A percentile compares a stretch with the other conserved stretches of the same genome.
Evolutionary conservation across 2,113 vertebrate genomes (phyloP).

Genomic region (Pteronura brasiliensis): DNA sequence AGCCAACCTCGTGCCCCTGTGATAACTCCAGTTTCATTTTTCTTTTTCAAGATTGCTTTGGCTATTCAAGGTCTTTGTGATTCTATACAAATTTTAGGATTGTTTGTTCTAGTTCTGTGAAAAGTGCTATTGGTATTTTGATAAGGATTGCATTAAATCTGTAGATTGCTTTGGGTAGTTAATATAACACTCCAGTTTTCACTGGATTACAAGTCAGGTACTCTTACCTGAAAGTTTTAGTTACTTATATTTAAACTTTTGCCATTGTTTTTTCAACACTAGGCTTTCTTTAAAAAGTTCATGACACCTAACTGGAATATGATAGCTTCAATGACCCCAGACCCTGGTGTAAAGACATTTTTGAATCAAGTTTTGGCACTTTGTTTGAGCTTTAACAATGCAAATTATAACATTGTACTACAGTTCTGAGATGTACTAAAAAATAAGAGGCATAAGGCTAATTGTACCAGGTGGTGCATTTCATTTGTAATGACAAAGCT

Average conservation of each 20-base stretch:
- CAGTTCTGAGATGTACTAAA: neutral
- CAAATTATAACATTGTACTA: neutral
- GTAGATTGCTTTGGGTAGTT: neutral
- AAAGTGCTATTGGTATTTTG: neutral
- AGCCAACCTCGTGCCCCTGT: neutral
- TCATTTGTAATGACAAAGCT: constrained; percentile 52
- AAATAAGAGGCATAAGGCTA: constrained; percentile 16
- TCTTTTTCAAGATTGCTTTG: neutral
- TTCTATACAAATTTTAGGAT: neutral
- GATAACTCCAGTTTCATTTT: neutral
- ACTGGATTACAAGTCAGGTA: neutral
- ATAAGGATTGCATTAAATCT: neutral
- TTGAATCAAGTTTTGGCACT: constrained; percentile 7
- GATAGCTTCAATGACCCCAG: neutral
- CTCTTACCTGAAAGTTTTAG: neutral
- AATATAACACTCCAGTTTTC: neutral
- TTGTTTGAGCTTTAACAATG: constrained; percentile 12
- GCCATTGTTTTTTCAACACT: neutral
- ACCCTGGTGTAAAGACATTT: neutral
- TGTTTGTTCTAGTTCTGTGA: neutral
- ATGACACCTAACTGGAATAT: neutral
- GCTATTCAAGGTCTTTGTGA: neutral
- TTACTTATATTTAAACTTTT: neutral
- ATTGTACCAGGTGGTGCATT: constrained; percentile 62
- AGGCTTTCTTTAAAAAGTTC: neutral